Conservation (phyloP, 2,797 vertebrate genomes). For the Sebastes cheni region DNA sequence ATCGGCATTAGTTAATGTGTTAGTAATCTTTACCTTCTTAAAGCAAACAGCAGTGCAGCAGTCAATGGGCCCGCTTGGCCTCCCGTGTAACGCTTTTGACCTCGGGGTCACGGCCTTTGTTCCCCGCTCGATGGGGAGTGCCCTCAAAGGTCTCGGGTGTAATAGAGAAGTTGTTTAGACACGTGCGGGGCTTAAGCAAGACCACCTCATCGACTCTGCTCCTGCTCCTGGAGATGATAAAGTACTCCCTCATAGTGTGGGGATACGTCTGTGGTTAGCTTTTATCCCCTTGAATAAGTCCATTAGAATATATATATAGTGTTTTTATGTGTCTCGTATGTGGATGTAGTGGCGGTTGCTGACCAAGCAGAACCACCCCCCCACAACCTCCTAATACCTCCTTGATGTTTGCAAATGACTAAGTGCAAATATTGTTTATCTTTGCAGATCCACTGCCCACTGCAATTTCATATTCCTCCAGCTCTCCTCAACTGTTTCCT, state of each 20-base stretch:
- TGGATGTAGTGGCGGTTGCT: constrained; percentile 53
- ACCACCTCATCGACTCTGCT: constrained; percentile 66
- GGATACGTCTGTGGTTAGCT: constrained; percentile 35
- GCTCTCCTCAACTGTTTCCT: constrained; percentile 36
- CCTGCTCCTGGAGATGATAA: constrained; percentile 51
- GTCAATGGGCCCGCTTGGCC: constrained; percentile 87
- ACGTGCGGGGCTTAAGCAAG: constrained; percentile 83
- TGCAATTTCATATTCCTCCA: constrained; percentile 23
- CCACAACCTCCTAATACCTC: constrained; percentile 21
- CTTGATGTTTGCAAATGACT: constrained; percentile 52
- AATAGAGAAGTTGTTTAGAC: constrained; percentile 94
- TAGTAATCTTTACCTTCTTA: constrained; percentile 92
- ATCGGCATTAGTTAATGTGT: constrained; percentile 95
- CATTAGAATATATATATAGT: constrained; percentile 34
- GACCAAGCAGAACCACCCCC: constrained; percentile 40
- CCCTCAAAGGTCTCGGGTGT: constrained; percentile 86
- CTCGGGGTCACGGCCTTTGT: constrained; percentile 93
- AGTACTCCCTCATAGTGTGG: background rate
- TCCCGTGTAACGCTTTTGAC: constrained; percentile 93
- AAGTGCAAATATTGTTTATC: constrained; percentile 57
- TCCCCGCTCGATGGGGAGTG: constrained; percentile 88
- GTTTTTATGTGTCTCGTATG: constrained; percentile 34
- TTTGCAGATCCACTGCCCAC: constrained; percentile 46
- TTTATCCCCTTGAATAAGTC: constrained; percentile 26
- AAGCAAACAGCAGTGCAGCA: constrained; percentile 90